These are phyloP conservation scores for Eurystomus gularis DNA, from an alignment of 2,113 vertebrate genomes.

Conservation along the genomic window DNA sequence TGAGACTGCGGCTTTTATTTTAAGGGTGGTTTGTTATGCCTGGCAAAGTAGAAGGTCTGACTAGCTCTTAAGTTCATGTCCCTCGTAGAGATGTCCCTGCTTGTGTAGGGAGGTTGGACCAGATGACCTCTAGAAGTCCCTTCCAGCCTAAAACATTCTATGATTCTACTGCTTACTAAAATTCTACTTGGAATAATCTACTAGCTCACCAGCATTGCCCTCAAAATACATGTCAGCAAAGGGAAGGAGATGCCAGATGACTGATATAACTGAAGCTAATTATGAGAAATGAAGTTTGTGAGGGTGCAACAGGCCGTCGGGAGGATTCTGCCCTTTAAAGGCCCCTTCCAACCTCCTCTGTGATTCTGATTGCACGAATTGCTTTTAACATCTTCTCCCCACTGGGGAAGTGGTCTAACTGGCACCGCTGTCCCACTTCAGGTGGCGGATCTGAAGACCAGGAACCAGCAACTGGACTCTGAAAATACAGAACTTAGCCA, in stretches of 20 bases:
- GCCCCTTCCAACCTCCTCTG: too few relatives aligned
- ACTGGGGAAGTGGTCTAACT: too few relatives aligned
- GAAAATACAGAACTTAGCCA: constrained; percentile 82
- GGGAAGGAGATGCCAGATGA: background rate
- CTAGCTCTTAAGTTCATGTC: background rate
- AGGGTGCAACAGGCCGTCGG: background rate
- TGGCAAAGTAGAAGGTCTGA: background rate
- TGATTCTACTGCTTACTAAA: background rate
- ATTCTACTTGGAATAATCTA: background rate
- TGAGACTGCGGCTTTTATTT: background rate
- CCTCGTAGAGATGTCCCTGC: too few relatives aligned
- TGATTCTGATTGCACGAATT: too few relatives aligned
- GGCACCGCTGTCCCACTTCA: constrained; percentile 65
- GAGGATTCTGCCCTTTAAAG: background rate
- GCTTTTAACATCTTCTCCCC: too few relatives aligned
- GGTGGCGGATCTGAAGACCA: constrained; percentile 82
- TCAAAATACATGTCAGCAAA: background rate
- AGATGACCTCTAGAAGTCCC: too few relatives aligned
- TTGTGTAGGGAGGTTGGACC: too few relatives aligned
- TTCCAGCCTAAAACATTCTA: too few relatives aligned
- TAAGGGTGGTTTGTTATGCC: background rate
- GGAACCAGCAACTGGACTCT: constrained; percentile 82
- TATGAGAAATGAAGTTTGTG: background rate
- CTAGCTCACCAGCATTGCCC: background rate
- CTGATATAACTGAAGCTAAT: background rate